A percentile compares a stretch with the other conserved stretches of the same genome.
phyloP scores from a whole-genome alignment of 2,113 vertebrate species.

The Ahaetulla prasina region DNA sequence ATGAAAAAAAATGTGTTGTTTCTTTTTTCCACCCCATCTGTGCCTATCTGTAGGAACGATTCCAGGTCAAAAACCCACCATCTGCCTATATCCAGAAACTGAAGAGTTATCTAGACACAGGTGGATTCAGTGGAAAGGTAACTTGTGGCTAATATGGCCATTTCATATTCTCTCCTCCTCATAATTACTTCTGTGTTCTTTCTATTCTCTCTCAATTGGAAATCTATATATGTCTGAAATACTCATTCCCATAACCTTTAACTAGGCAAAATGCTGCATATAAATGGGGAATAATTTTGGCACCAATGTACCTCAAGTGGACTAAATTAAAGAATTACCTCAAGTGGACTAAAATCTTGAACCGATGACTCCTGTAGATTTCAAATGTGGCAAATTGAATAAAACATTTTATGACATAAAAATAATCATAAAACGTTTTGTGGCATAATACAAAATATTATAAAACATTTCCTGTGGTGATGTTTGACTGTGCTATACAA shows the following conservation, averaged over 20 bases:
- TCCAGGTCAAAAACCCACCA: conserved; percentile 91
- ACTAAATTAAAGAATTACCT: neutral
- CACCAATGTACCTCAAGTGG: neutral
- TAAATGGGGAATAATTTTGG: neutral
- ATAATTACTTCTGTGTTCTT: neutral
- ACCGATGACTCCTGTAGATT: neutral
- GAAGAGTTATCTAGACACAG: conserved; percentile 81
- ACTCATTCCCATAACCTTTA: neutral
- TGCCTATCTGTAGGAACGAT: conserved; percentile 75
- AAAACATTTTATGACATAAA: neutral
- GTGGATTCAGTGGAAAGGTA: conserved; percentile 86
- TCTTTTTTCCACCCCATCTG: neutral
- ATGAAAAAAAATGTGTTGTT: neutral
- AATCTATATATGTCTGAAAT: neutral
- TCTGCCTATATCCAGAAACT: conserved; percentile 89
- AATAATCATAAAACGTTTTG: neutral
- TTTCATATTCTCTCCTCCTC: conserved; percentile 26
- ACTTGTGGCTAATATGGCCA: conserved; percentile 43
- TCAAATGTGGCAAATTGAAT: neutral
- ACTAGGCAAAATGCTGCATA: neutral
- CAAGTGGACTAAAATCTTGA: neutral
- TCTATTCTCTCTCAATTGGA: neutral
- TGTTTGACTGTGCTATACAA: neutral
- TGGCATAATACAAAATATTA: neutral
- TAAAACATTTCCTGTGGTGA: neutral